Percentiles rank a stretch among this genome's conserved stretches.
These are phyloP conservation scores for Numenius phaeopus DNA, from an alignment of 2,797 vertebrate species.

Conservation along the genomic window DNA sequence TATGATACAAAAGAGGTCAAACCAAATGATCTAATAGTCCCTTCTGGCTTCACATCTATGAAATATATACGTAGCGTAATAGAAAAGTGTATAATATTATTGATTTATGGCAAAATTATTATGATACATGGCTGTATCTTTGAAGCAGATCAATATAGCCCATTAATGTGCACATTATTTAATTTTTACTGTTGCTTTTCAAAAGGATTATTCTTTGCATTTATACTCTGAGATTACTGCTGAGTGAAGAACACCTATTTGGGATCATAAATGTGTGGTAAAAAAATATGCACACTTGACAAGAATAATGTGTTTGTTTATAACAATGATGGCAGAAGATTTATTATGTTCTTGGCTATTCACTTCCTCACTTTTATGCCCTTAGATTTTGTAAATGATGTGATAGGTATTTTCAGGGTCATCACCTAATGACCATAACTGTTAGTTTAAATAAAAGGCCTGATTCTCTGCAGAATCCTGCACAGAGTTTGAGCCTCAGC, in stretches of 20 bases:
- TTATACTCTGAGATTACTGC: background rate
- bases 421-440: background rate
- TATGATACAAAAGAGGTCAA: slow-evolving; percentile 10
- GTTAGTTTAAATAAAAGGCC: background rate
- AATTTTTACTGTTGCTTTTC: slow-evolving; percentile 29
- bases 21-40: slow-evolving; percentile 1
- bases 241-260: background rate
- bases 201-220: background rate
- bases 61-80: background rate
- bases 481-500: background rate
- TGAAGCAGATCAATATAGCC: background rate
- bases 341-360: slow-evolving; percentile 1
- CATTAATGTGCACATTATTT: slow-evolving; percentile 1
- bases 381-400: slow-evolving; percentile 1
- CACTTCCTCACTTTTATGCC: background rate
- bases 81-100: background rate
- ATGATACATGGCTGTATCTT: background rate
- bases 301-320: slow-evolving; percentile 45
- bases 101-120: slow-evolving; percentile 20
- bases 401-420: slow-evolving; percentile 18
- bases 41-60: slow-evolving; percentile 1
- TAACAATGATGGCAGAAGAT: slow-evolving; percentile 9
- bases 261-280: background rate
- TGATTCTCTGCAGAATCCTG: background rate
- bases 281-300: background rate